phyloP scores from a whole-genome alignment of 2,888 invertebrate species.

The Microdon myrmicae region DNA sequence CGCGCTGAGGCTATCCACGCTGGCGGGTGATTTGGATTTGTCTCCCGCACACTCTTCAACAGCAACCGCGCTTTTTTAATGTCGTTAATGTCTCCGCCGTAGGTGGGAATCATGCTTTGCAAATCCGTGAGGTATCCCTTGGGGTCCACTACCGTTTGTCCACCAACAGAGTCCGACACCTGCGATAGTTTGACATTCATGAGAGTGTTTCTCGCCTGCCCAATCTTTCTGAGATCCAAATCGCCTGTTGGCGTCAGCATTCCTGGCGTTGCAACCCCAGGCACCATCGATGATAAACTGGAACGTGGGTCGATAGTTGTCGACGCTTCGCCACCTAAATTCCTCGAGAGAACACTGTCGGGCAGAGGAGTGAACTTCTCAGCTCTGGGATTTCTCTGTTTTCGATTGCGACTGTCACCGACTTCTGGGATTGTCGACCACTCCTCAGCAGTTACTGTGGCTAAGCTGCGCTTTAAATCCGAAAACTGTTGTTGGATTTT shows the following conservation, averaged over 20 bases:
- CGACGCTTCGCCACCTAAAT: constrained; percentile 83
- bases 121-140: constrained; percentile 99
- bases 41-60: constrained; percentile 94
- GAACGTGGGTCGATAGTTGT: constrained; percentile 85
- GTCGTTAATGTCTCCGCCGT: constrained; percentile 97
- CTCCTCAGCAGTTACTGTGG: constrained; percentile 87
- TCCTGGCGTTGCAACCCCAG: constrained; percentile 86
- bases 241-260: constrained; percentile 90
- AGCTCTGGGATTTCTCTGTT: constrained; percentile 92
- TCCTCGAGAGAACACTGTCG: constrained; percentile 91
- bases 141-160: constrained; percentile 99
- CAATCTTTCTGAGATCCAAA: constrained; percentile 97
- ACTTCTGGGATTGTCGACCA: constrained; percentile 99
- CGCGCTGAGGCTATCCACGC: constrained; percentile 99
- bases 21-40: constrained; percentile 99
- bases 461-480: constrained; percentile 90
- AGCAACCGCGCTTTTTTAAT: constrained; percentile 96
- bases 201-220: constrained; percentile 96
- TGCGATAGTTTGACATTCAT: constrained; percentile 99
- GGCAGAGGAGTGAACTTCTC: constrained; percentile 98
- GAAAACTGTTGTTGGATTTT: constrained; percentile 99
- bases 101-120: constrained; percentile 98
- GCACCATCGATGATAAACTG: constrained; percentile 87
- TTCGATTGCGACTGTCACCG: constrained; percentile 97
- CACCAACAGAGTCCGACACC: constrained; percentile 97